Evolutionary conservation across 2,888 invertebrate genomes (phyloP), one percentile per base, ranked within the genome.

Genomic region (Encarsia formosa): DNA sequence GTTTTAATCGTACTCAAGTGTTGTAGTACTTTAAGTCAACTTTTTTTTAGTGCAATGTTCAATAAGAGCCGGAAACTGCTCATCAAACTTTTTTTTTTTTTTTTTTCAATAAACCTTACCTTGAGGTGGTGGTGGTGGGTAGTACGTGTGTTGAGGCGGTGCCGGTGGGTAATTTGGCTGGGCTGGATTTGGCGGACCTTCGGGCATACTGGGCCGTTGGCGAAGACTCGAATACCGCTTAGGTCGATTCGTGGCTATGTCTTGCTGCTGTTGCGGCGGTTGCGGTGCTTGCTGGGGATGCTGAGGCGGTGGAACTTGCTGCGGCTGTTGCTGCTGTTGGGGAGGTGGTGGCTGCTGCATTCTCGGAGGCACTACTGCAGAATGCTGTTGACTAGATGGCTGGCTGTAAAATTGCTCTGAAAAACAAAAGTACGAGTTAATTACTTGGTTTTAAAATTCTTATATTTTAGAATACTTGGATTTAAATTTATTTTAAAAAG

Each of bases 141-240:
- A 72, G 59, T 69, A 72, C 55, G 69, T 69, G 39, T 71, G 72
- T 45, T 71, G 72, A 2, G 59, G 57, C 38, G 67, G 68, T 44
- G 66, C 67, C 23, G 68, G 62, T 42, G 64, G 67, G 59, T 69
- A 72, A 60, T 63, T 66, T 42, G 65, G 68, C 45, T 68, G 70
- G 2, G 64, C 34, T 35, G 57, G 56, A 42, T 58, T 61, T 42
- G 61, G 59, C 26, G 61, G 61, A 20, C 64, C 71, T 23, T 74
- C 74, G 2, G 70, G 55, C 32, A 74, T 68, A 8, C 67, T 58
- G 38, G 77, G 76, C 48, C 82, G 72, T 66, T 83, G 83, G 49
- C 86, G 76, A 62, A 85, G 78, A 51, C 83, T 82, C 3, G 86
- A 86, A 68, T 86, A 86, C 20, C 86, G 77, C 64, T 86, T 86